Evolutionary conservation across 2,113 vertebrate species (phyloP).

Genomic region (Dromiciops gliroides): DNA sequence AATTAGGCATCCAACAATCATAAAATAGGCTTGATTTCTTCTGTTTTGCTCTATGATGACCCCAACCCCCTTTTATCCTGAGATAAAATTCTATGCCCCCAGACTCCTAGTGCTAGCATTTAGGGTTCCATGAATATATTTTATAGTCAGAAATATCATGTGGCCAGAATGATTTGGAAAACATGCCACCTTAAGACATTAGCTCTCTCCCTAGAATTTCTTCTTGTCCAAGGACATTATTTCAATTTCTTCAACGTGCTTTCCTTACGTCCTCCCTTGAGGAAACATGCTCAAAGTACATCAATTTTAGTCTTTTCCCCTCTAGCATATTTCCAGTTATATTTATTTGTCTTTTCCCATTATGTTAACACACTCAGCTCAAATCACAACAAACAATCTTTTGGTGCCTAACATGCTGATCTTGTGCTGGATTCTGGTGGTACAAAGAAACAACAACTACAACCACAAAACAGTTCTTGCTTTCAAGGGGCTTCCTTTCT

Average conservation of each 20-base stretch:
- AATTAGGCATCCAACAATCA: background rate
- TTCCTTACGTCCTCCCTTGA: background rate
- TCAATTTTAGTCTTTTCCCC: background rate
- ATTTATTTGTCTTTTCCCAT: background rate
- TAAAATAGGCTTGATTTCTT: background rate
- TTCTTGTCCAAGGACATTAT: background rate
- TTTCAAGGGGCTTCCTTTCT: background rate
- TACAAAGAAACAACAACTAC: background rate
- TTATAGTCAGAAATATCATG: background rate
- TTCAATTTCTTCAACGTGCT: background rate
- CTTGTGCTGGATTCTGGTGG: background rate
- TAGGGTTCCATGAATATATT: background rate
- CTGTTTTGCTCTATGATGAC: background rate
- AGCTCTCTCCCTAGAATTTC: background rate
- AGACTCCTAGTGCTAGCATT: background rate
- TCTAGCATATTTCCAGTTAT: background rate
- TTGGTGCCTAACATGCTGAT: background rate
- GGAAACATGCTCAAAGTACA: background rate
- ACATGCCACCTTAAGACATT: no score
- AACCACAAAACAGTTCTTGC: background rate
- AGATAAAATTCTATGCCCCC: background rate
- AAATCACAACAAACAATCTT: background rate
- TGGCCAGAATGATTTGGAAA: background rate
- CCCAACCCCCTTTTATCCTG: background rate
- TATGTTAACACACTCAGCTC: background rate